Evolutionary conservation across 1,140 invertebrate genomes (phyloP).

Genomic region (Rhynchophorus ferrugineus): DNA sequence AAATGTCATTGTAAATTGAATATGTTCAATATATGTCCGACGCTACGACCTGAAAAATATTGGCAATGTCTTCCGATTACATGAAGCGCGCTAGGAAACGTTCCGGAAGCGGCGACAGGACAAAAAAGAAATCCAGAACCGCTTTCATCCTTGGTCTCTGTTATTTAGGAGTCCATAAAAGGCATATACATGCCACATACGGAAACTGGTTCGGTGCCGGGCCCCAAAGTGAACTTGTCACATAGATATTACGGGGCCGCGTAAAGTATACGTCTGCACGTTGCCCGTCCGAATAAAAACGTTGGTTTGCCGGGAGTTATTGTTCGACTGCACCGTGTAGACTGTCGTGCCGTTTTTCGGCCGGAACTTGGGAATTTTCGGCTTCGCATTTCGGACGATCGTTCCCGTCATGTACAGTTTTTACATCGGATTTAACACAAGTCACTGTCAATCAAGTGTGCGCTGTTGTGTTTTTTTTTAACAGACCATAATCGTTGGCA

Average conservation of each 20-base stretch:
- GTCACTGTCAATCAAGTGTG: no score
- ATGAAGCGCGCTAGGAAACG: neutral
- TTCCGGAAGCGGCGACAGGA: neutral
- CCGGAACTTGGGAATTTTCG: no score
- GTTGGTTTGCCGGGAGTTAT: conserved; percentile 8
- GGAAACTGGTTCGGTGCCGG: conserved; percentile 9
- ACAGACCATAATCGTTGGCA: no score
- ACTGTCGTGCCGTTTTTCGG: no score
- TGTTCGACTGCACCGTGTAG: conserved; percentile 1
- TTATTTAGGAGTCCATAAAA: conserved; percentile 17
- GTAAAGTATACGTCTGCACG: conserved; percentile 11
- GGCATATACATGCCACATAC: conserved; percentile 11
- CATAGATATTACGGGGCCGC: conserved; percentile 13
- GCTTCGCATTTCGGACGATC: no score
- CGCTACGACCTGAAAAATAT: no score
- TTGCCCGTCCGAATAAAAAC: conserved; percentile 14
- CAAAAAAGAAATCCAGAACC: conserved; percentile 7
- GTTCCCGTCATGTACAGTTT: no score
- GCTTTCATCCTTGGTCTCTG: neutral
- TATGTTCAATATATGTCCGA: no score
- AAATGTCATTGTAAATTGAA: no score
- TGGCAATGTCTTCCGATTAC: neutral
- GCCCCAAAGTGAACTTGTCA: conserved; percentile 16
- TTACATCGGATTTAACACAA: no score
- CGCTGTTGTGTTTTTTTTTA: no score